Percentiles rank a stretch among this genome's conserved stretches.
Conservation (phyloP, 2,113 vertebrate species). For the Edolisoma coerulescens region DNA sequence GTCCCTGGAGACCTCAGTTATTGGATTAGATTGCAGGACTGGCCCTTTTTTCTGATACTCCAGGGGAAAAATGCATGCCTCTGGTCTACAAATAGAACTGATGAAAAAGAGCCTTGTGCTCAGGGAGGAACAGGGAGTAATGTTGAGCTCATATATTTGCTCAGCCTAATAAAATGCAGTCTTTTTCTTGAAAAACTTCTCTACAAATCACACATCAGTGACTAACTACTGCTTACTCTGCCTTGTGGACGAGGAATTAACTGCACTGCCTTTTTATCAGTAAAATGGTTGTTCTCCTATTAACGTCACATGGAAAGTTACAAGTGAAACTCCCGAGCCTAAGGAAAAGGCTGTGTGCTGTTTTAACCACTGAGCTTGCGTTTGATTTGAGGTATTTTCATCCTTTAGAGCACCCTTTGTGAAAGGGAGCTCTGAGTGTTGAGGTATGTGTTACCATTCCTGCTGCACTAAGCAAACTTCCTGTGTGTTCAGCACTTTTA, state of each 20-base stretch:
- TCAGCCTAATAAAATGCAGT: slow-evolving; percentile 62
- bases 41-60: slow-evolving; percentile 27
- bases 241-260: background rate
- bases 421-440: slow-evolving; percentile 10
- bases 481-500: slow-evolving; percentile 3
- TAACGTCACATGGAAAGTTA: background rate
- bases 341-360: background rate
- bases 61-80: slow-evolving; percentile 33
- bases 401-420: background rate
- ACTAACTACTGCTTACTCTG: background rate
- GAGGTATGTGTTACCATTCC: background rate
- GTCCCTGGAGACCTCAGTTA: background rate
- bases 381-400: background rate
- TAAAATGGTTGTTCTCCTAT: background rate
- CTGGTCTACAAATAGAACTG: slow-evolving; percentile 27
- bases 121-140: slow-evolving; percentile 36
- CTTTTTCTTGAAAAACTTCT: slow-evolving; percentile 40
- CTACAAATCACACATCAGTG: background rate
- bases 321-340: background rate
- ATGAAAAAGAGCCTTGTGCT: slow-evolving; percentile 50
- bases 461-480: slow-evolving; percentile 32
- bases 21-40: background rate
- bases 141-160: slow-evolving; percentile 71
- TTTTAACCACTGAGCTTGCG: background rate
- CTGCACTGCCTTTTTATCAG: background rate